phyloP scores from a whole-genome alignment of 2,888 invertebrate species.

The Cantharis rufa region DNA sequence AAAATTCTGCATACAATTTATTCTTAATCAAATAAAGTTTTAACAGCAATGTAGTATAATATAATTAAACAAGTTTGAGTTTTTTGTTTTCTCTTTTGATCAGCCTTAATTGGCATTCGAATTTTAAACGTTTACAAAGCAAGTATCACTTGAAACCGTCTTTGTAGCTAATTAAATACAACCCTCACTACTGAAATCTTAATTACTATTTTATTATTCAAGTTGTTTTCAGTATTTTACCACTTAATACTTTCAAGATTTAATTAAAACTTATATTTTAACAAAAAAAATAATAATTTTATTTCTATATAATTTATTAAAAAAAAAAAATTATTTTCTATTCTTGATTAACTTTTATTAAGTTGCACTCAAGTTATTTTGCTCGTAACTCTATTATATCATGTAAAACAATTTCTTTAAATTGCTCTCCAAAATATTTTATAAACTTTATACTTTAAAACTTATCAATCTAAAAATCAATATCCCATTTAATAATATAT shows the following conservation, averaged over 20 bases:
- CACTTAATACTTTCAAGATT: neutral
- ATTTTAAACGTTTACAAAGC: conserved; percentile 27
- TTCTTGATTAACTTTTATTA: neutral
- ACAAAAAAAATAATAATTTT: neutral
- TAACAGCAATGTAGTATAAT: neutral
- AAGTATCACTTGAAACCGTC: conserved; percentile 14
- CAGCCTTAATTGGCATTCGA: conserved; percentile 9
- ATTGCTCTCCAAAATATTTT: neutral
- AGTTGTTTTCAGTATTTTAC: neutral
- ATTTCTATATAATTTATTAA: neutral
- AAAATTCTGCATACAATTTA: conserved; percentile 25
- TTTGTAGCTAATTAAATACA: conserved; percentile 12
- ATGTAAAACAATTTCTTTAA: neutral
- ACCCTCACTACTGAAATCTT: neutral
- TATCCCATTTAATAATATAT: neutral
- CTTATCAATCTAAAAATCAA: neutral
- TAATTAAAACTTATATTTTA: neutral
- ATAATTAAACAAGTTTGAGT: conserved; percentile 20
- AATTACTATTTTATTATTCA: conserved; percentile 1
- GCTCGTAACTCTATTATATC: neutral
- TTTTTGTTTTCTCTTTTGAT: conserved; percentile 5
- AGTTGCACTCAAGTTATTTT: neutral
- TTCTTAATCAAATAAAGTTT: neutral
- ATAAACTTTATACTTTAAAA: neutral
- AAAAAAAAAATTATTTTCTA: neutral